phyloP scores from a whole-genome alignment of 2,797 vertebrate species.

The Meda fulgida region DNA sequence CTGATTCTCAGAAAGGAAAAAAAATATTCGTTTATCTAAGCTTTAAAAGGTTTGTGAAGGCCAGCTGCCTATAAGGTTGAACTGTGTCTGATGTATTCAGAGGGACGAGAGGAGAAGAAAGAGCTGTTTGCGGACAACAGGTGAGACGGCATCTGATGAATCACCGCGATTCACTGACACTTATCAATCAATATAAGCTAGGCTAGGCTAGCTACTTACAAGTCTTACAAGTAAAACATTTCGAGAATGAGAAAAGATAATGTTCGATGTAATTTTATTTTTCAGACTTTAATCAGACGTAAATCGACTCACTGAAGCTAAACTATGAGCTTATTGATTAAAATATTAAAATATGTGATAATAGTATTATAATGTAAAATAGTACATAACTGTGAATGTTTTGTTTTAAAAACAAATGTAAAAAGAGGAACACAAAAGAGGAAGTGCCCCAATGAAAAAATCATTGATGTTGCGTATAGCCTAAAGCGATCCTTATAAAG shows the following conservation, averaged over 20 bases:
- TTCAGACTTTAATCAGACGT: background rate
- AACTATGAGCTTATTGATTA: background rate
- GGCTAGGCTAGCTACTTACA: background rate
- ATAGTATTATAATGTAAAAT: background rate
- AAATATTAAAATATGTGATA: background rate
- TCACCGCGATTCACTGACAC: background rate
- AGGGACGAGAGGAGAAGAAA: background rate
- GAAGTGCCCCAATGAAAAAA: constrained; percentile 14
- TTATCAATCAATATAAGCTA: too few relatives aligned
- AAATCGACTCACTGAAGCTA: background rate
- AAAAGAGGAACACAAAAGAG: constrained; percentile 50
- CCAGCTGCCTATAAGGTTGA: background rate
- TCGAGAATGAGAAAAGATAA: background rate
- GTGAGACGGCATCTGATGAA: background rate
- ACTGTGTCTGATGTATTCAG: background rate
- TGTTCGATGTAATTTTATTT: background rate
- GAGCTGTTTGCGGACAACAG: constrained; percentile 7
- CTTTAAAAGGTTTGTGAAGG: background rate
- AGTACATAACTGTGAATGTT: background rate
- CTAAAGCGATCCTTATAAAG: background rate
- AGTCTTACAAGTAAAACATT: background rate
- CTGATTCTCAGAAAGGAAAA: background rate
- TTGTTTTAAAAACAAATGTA: background rate
- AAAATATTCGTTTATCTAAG: background rate
- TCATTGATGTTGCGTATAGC: background rate